phyloP scores from a whole-genome alignment of 2,888 invertebrate species.

The Anorthoa munda region DNA sequence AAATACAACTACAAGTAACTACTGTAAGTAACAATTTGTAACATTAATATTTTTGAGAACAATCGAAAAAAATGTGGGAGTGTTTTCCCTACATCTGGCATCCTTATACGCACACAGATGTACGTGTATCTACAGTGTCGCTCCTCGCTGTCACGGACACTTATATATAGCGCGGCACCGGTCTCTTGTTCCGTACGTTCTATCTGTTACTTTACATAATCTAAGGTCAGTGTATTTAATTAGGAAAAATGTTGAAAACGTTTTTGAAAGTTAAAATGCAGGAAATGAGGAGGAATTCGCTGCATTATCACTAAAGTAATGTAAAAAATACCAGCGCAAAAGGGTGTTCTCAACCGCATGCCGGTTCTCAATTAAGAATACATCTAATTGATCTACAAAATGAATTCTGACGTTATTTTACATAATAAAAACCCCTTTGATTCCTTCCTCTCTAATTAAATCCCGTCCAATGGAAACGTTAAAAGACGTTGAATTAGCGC shows the following conservation, averaged over 20 bases:
- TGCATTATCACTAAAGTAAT: background rate
- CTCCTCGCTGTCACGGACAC: no score
- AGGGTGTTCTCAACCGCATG: background rate
- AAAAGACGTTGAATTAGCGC: conserved; percentile 45
- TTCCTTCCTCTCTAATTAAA: conserved; percentile 37
- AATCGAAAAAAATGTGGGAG: no score
- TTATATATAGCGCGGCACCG: no score
- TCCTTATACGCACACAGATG: no score
- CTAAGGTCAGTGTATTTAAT: conserved; percentile 4
- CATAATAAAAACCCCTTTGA: conserved; percentile 11
- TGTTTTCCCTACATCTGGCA: no score
- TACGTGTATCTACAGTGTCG: no score
- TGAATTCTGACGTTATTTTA: conserved; percentile 11
- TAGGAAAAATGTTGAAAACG: background rate
- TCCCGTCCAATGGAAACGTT: conserved; percentile 35
- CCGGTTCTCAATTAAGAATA: background rate
- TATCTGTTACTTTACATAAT: no score
- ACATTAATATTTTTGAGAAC: no score
- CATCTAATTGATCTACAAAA: conserved; percentile 13
- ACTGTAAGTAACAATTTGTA: no score
- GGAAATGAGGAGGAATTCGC: background rate
- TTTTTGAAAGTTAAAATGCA: background rate
- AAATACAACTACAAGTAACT: no score
- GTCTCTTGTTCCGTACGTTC: no score
- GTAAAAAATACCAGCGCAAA: background rate